These are phyloP conservation scores for Pelagia noctiluca DNA, from an alignment of 30 jellyfish, hydroid and myxozoan genomes.

Conservation along the genomic window DNA sequence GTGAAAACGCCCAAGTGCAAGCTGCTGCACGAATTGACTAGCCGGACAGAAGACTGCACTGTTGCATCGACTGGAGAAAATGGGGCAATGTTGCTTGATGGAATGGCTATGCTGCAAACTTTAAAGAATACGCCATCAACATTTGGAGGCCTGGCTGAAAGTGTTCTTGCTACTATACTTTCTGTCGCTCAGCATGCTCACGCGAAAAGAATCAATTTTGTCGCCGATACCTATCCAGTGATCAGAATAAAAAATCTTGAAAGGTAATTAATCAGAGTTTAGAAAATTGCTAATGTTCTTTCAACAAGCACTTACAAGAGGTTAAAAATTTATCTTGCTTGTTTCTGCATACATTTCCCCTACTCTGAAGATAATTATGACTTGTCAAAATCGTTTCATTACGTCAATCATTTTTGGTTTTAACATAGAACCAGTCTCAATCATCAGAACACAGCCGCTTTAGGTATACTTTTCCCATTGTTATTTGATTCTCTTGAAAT, in stretches of 20 bases:
- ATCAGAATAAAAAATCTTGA: not conserved
- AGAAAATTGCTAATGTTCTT: not conserved
- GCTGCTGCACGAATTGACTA: conserved; percentile 10
- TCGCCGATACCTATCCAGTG: conserved; percentile 1
- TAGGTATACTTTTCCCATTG: not conserved
- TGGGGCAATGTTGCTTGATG: conserved; percentile 39
- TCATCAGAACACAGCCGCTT: not conserved
- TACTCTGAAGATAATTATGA: not conserved
- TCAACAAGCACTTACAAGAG: not conserved
- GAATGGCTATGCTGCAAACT: conserved; percentile 30
- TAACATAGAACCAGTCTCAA: conserved; percentile 1
- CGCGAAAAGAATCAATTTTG: conserved; percentile 17
- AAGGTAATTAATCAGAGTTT: conserved; percentile 1
- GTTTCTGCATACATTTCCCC: conserved; percentile 1
- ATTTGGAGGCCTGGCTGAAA: conserved; percentile 17
- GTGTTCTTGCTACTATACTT: not conserved
- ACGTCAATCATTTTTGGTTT: conserved; percentile 2
- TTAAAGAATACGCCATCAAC: conserved; percentile 6
- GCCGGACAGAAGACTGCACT: conserved; percentile 9
- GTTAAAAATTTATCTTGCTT: not conserved
- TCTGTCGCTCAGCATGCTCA: not conserved
- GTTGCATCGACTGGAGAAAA: not conserved
- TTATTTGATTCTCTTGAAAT: not conserved
- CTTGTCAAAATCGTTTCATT: not conserved
- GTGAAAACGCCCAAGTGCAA: conserved; percentile 10